Evolutionary conservation across 1,140 invertebrate genomes (phyloP).

Genomic region (Heliconius himera): DNA sequence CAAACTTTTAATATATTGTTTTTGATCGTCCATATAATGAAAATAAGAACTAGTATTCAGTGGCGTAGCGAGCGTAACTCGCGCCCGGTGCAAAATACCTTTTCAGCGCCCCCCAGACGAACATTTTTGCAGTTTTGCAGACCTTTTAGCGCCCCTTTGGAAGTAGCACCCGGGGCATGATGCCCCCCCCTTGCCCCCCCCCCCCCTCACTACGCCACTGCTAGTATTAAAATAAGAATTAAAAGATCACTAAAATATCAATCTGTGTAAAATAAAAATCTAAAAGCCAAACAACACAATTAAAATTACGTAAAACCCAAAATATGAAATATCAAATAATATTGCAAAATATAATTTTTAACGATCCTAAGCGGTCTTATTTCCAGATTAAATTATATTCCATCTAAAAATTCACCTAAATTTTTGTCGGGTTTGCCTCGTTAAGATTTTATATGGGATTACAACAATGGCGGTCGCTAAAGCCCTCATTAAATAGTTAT

Average conservation of each 20-base stretch:
- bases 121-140: no score
- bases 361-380: slow-evolving; percentile 2
- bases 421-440: slow-evolving; percentile 8
- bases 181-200: no score
- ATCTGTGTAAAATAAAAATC: background rate
- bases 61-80: no score
- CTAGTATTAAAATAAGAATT: no score
- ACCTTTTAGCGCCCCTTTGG: no score
- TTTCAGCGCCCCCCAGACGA: no score
- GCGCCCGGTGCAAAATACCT: no score
- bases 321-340: slow-evolving; percentile 6
- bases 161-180: no score
- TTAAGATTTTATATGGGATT: slow-evolving; percentile 29
- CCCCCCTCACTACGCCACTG: no score
- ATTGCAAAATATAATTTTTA: slow-evolving; percentile 5
- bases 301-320: background rate
- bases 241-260: background rate
- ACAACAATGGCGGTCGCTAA: slow-evolving; percentile 24
- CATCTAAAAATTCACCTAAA: slow-evolving; percentile 10
- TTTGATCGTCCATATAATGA: background rate
- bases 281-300: background rate
- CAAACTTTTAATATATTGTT: background rate
- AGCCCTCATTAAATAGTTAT: slow-evolving; percentile 60
- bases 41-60: background rate
- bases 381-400: background rate